Percentiles rank a stretch among this genome's conserved stretches.
Evolutionary conservation across 1,140 invertebrate species (phyloP).

Genomic region (Calosoma granatense): DNA sequence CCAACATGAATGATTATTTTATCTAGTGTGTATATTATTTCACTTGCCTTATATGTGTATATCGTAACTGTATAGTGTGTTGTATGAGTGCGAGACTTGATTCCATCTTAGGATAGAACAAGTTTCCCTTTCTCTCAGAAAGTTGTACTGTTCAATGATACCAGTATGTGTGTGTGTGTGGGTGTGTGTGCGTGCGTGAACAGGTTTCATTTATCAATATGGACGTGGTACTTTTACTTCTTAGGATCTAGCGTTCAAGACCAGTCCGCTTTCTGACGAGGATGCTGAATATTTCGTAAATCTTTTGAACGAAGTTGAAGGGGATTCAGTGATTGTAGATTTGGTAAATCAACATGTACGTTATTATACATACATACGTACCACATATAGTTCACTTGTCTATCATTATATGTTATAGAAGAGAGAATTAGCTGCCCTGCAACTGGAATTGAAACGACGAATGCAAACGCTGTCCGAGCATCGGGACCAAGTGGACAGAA

Average conservation of each 20-base stretch:
- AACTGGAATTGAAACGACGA: conserved; percentile 49
- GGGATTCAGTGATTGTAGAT: conserved; percentile 45
- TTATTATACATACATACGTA: neutral
- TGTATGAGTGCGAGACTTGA: too few relatives aligned
- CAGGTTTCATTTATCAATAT: too few relatives aligned
- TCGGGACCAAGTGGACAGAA: conserved; percentile 46
- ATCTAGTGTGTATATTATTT: conserved; percentile 3
- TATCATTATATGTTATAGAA: too few relatives aligned
- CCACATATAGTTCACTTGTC: neutral
- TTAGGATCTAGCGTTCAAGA: conserved; percentile 25
- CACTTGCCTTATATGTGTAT: too few relatives aligned
- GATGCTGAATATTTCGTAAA: conserved; percentile 29
- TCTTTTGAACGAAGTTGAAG: conserved; percentile 34
- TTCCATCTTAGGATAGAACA: too few relatives aligned
- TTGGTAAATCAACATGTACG: conserved; percentile 50
- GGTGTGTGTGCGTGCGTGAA: too few relatives aligned
- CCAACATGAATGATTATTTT: too few relatives aligned
- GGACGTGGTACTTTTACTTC: too few relatives aligned
- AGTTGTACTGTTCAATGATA: too few relatives aligned
- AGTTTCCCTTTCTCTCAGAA: too few relatives aligned
- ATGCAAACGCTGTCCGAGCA: conserved; percentile 49
- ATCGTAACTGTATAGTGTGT: too few relatives aligned
- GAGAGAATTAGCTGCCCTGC: conserved; percentile 50
- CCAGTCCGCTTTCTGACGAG: conserved; percentile 21
- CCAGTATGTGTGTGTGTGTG: too few relatives aligned